Percentiles rank a stretch among this genome's conserved stretches.
Evolutionary conservation across 1,140 invertebrate genomes (phyloP).

Genomic region (Monochamus saltuarius): DNA sequence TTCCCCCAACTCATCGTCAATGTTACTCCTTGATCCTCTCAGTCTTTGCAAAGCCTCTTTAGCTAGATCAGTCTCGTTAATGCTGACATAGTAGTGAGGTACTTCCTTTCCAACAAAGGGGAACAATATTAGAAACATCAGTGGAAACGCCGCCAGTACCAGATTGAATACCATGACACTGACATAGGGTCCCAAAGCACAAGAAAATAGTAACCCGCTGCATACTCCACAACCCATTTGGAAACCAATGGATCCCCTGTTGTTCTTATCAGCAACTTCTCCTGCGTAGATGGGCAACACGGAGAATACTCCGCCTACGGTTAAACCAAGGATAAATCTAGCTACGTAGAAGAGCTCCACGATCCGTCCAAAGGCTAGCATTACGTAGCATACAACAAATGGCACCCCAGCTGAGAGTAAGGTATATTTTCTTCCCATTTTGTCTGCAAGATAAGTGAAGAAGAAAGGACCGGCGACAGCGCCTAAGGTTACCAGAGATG

Average conservation of each 20-base stretch:
- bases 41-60: conserved; percentile 62
- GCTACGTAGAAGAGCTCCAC: conserved; percentile 48
- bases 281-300: conserved; percentile 55
- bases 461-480: conserved; percentile 56
- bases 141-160: conserved; percentile 51
- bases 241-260: conserved; percentile 30
- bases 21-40: conserved; percentile 51
- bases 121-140: conserved; percentile 58
- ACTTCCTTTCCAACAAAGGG: conserved; percentile 64
- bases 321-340: conserved; percentile 15
- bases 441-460: conserved; percentile 49
- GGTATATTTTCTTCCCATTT: conserved; percentile 53
- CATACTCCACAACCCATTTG: conserved; percentile 32
- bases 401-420: conserved; percentile 52
- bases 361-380: conserved; percentile 45
- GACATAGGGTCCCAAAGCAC: conserved; percentile 60
- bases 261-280: conserved; percentile 51
- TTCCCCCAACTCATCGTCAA: conserved; percentile 40
- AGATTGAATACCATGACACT: conserved; percentile 58
- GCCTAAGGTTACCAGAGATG: conserved; percentile 75
- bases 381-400: conserved; percentile 18
- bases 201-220: conserved; percentile 47
- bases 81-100: conserved; percentile 67
- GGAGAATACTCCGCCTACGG: conserved; percentile 52
- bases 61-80: conserved; percentile 62